Conservation (phyloP, 1,140 invertebrate species). For the Triops longicaudatus region DNA sequence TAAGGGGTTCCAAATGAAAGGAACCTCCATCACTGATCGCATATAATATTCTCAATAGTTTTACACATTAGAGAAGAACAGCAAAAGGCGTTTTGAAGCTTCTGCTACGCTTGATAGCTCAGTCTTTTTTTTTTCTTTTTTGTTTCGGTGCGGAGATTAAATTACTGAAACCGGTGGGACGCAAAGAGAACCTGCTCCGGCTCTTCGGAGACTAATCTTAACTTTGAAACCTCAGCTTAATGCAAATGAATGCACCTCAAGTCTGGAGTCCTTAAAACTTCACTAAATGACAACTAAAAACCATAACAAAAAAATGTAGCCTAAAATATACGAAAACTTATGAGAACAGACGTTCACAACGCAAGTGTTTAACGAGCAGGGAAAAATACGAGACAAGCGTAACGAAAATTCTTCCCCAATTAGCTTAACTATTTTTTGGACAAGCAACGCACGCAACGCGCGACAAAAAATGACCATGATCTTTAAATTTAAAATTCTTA, state of each 20-base stretch:
- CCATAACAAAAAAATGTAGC: background rate
- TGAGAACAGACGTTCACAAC: background rate
- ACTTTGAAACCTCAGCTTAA: background rate
- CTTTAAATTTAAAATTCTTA: too few relatives aligned
- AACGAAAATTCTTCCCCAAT: too few relatives aligned
- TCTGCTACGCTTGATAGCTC: conserved; percentile 1
- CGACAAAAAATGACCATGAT: background rate
- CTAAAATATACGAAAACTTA: background rate
- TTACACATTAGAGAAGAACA: background rate
- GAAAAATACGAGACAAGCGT: background rate
- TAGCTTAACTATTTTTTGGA: too few relatives aligned
- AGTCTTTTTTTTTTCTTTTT: background rate
- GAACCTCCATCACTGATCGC: background rate
- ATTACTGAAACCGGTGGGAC: background rate
- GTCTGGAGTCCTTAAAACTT: background rate
- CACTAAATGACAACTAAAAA: background rate
- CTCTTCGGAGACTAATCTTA: background rate
- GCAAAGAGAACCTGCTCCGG: background rate
- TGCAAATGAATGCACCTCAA: background rate
- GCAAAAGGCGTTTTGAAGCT: background rate
- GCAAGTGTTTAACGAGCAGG: background rate
- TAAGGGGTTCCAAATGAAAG: background rate
- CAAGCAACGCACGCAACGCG: background rate
- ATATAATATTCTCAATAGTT: background rate
- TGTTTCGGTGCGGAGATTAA: background rate